Base-by-base conservation (phyloP, 1,140 invertebrate genomes). In the Drosophila albomicans region DNA sequence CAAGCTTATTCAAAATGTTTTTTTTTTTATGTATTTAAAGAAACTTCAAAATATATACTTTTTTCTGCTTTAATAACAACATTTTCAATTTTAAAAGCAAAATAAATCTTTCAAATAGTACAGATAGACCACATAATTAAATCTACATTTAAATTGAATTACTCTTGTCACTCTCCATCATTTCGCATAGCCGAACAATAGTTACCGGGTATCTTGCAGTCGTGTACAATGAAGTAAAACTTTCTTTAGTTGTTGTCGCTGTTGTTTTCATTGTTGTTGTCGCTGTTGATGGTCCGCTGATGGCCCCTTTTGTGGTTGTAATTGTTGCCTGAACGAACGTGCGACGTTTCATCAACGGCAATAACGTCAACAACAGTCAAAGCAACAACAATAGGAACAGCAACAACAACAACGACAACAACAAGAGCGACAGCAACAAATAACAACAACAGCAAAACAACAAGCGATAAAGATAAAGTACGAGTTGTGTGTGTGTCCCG, bases 401-500 rank as follows among this genome's bases (percentile, higher is more conserved):
- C 10, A 64, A 32, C 48, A 61, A 45, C 43, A 64, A 62, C 11
- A 45, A 62, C 52, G 57, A 16, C 52, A 65, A 20, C 43, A 51
- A n/a, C 25, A 65, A 48, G 45, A 51, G 2, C 15, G 38, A 70
- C 58, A 58, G 30, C 46, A 66, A 35, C 41, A 71, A 54, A 45
- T 58, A 71, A 63, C 56, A 75, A 54, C 75, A 81, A 77, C 69
- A 79, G 75, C 66, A 65, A 82, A 87, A 81, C 78, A 88, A 87
- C 86, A 88, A 75, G 79, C 84, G 79, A 87, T 87, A 87, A 88
- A 87, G 84, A 87, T 87, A 87, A 87, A 78, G 75, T 82, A 87
- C 41, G 41, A 3, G 41, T 43, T 13, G 3, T 11, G 7, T 38
- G 35, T 82, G 59, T 68, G 65, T 35, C 69, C 43, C 28, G 59